Base-by-base conservation (phyloP, 1,140 invertebrate species). In the Drosophila arizonae region DNA sequence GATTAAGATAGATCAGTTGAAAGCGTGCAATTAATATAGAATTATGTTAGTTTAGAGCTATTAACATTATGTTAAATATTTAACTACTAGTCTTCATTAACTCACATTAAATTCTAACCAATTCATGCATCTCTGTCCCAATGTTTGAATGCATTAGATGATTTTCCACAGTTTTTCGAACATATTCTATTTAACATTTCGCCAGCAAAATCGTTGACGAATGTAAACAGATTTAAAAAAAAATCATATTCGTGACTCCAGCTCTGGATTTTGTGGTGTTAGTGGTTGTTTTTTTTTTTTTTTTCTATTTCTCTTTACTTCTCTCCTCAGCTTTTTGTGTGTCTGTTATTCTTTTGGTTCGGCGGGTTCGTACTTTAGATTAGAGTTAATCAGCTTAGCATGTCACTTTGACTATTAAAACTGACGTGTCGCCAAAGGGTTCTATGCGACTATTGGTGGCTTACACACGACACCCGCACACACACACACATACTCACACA, bases 341-440 rank as follows among this genome's bases (percentile, higher is more conserved):
- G 26, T 28, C 64, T 75, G 50, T 50, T 48, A 41, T 73, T 64
- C 57, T 77, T 70, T 61, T 68, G 33, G 11, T 33, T 8, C 10
- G 33, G 13, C 9, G 26, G 28, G 50, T 57, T 69, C 48, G 43
- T 62, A 68, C 65, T 87, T 81, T 79, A 82, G 82, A 82, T 86
- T 86, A 79, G 82, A 86, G 82, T 82, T 86, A 86, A 86, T 86
- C 82, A 86, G 82, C 82, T 86, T 87, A 86, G 72, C 72, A 72
- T 86, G 82, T 81, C 81, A 86, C 78, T 86, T 81, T 86, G 82
- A 79, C 82, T 81, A 82, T 76, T 87, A 86, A 77, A 77, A 79
- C 60, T 65, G 57, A 70, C 50, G 79, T 81, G 75, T 81, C 71
- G 79, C 52, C 72, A 76, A 80, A 71, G 76, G 77, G 77, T 78